Percentiles rank a stretch among this genome's conserved stretches.
Evolutionary conservation across 1,140 invertebrate species (phyloP).

Genomic region (Drosophila teissieri): DNA sequence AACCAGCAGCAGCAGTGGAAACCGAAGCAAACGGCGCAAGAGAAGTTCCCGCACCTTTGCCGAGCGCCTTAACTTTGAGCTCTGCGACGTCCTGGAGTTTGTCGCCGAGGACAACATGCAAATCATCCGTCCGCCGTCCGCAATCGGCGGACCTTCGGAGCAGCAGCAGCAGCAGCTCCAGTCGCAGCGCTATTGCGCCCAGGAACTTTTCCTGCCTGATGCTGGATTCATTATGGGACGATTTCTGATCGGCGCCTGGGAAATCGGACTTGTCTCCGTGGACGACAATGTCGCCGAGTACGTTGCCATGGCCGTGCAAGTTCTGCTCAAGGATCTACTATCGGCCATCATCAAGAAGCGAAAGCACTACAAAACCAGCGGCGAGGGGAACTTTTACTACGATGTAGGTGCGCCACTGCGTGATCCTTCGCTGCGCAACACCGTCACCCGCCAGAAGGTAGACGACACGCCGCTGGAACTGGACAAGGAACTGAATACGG

Average conservation of each 20-base stretch:
- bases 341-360: slow-evolving; percentile 89
- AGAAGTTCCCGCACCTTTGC: slow-evolving; percentile 86
- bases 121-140: slow-evolving; percentile 62
- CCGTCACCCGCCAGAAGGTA: slow-evolving; percentile 80
- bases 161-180: slow-evolving; percentile 73
- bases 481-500: slow-evolving; percentile 85
- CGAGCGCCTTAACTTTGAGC: slow-evolving; percentile 89
- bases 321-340: slow-evolving; percentile 92
- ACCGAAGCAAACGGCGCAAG: slow-evolving; percentile 85
- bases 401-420: slow-evolving; percentile 87
- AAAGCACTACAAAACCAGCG: slow-evolving; percentile 89
- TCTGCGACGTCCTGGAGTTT: slow-evolving; percentile 86
- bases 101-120: slow-evolving; percentile 84
- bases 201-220: slow-evolving; percentile 91
- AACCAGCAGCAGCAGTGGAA: slow-evolving; percentile 55
- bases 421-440: slow-evolving; percentile 77
- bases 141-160: slow-evolving; percentile 17
- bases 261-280: slow-evolving; percentile 91
- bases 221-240: slow-evolving; percentile 91
- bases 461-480: slow-evolving; percentile 85
- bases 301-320: slow-evolving; percentile 90
- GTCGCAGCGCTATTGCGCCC: slow-evolving; percentile 86
- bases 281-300: slow-evolving; percentile 91
- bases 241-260: slow-evolving; percentile 92
- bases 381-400: slow-evolving; percentile 89